Base-by-base conservation (phyloP, 2,113 vertebrate genomes). In the Isichthys henryi region DNA sequence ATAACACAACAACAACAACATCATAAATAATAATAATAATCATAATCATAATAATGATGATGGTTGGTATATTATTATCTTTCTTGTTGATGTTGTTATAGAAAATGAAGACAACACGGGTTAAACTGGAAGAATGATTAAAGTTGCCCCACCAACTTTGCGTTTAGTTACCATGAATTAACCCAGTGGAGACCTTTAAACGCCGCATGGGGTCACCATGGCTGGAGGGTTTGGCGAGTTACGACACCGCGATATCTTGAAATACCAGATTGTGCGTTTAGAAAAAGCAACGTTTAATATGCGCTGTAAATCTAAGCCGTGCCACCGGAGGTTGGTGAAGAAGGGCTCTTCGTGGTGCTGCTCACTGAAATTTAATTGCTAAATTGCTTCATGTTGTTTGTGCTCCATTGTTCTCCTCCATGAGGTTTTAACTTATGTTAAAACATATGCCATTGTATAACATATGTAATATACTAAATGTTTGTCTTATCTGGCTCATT, bases 181-280 rank as follows among this genome's bases (percentile, higher is more conserved):
- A 92, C 90, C 89, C 92, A 84, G 70, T 86, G 84, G 58, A 90
- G 86, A 91, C 74, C 88, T 92, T 88, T 49, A 88, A 87, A 82
- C 88, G 52, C 91, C 52, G 85, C 91, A 91, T 89, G 86, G 90
- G 91, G 90, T 91, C 91, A 92, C 86, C 52, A 91, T 91, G 88
- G 91, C 90, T 92, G 11, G 50, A 89, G 90, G 92, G 85, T 88
- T 88, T 88, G 50, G 84, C 86, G 90, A 89, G 43, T 91, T 90
- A 52, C 48, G 84, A 90, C 89, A 90, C 52, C 88, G 77, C 53
- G 62, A 87, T 91, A 92, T 92, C 90, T 93, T 88, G 85, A 91
- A 89, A 91, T 89, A 88, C 88, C 91, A 90, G 91, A 90, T 85
- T 87, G 83, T 48, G 50, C 87, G 83, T 89, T 56, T 23, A 80